Base-by-base conservation (phyloP, 2,888 invertebrate genomes). In the Stenchaetothrips biformis region DNA sequence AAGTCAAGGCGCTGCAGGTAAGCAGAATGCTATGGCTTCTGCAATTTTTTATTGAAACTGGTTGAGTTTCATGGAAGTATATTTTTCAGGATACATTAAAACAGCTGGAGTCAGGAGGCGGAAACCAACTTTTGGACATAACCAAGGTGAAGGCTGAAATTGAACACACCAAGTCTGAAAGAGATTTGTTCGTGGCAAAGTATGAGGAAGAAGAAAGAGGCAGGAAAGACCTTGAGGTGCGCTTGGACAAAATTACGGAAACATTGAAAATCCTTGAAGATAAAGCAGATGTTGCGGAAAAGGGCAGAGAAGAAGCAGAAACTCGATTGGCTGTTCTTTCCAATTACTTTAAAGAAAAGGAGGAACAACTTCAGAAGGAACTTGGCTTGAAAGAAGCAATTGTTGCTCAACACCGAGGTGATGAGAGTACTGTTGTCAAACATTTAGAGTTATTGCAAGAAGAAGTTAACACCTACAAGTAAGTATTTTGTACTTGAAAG, bases 281-380 rank as follows among this genome's bases (percentile, higher is more conserved):
- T 81, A 90, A 90, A 83, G 91, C 90, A 83, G 90, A 90, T 84
- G 87, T 90, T 83, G 92, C 92, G 0, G 92, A 93, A 84, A 91
- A 91, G 82, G 92, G 92, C 81, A 92, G 92, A 84, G 89, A 90
- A 84, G 96, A 96, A 86, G 93, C 95, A 0, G 90, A 92, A 84
- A 96, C 95, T 0, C 91, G 94, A 84, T 89, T 97, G 2, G 94
- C 95, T 85, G 96, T 97, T 0, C 88, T 97, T 74, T 93, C 94
- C 0, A 93, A 92, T 85, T 97, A 96, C 87, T 97, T 97, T 88
- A 95, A 96, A 85, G 95, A 97, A 83, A 93, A 95, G 84, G 97
- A 97, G 87, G 90, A 92, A 18, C 94, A 96, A 87, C 88, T 96
- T 79, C 92, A 96, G 88, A 96, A 95, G 94, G 95, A 96, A 87